phyloP scores from a whole-genome alignment of 2,113 vertebrate species.

The Sinocyclocheilus maitianheensis region DNA sequence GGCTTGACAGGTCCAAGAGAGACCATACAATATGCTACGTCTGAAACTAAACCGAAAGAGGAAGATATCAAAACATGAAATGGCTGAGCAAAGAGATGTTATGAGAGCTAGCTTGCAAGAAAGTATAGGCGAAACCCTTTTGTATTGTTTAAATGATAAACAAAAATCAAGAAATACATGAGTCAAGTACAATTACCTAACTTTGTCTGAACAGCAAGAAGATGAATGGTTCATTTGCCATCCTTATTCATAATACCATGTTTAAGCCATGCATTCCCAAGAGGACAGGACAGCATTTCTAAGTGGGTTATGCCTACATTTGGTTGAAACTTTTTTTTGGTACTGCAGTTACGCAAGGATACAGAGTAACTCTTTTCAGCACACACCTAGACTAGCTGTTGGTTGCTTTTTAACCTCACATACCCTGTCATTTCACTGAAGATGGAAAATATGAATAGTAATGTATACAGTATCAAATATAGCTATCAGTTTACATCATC shows the following conservation, averaged over 20 bases:
- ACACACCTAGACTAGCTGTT: background rate
- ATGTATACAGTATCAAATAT: too few relatives aligned
- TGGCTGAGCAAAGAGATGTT: background rate
- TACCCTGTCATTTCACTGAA: background rate
- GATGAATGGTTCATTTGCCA: slow-evolving; percentile 56
- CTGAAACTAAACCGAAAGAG: slow-evolving; percentile 4
- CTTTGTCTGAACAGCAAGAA: slow-evolving; percentile 55
- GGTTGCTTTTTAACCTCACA: too few relatives aligned
- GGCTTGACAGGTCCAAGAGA: background rate
- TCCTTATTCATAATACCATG: slow-evolving; percentile 56
- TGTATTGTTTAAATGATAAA: background rate
- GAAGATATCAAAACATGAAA: slow-evolving; percentile 7
- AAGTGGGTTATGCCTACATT: slow-evolving; percentile 62
- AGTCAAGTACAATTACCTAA: slow-evolving; percentile 42
- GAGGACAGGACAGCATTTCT: slow-evolving; percentile 46
- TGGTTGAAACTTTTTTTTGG: slow-evolving; percentile 40
- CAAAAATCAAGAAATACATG: background rate
- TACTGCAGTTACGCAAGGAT: background rate
- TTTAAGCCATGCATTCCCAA: slow-evolving; percentile 49
- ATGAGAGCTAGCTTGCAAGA: background rate
- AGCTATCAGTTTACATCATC: background rate
- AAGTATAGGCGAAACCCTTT: background rate
- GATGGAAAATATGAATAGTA: background rate
- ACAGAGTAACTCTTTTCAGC: background rate
- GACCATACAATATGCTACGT: background rate